Conservation (phyloP, 2,797 vertebrate genomes). For the Gila robusta region DNA sequence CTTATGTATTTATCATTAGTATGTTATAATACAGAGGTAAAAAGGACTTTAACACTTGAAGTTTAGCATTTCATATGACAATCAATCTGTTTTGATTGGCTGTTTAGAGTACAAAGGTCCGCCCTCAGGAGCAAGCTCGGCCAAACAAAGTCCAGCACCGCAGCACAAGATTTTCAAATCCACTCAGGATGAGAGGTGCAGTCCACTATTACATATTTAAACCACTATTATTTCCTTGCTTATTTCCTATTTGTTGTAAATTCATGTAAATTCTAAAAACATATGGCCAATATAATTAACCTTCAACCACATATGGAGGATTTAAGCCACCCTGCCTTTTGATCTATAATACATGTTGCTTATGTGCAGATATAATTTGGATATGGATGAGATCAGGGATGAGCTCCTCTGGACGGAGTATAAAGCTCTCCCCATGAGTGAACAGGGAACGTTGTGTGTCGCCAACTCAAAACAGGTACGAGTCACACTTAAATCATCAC, state of each 20-base stretch:
- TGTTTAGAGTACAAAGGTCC: slow-evolving; percentile 91
- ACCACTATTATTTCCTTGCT: background rate
- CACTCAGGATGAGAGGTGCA: slow-evolving; percentile 85
- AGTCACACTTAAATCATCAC: background rate
- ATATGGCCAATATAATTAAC: background rate
- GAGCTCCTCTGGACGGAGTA: slow-evolving; percentile 85
- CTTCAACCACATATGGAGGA: background rate
- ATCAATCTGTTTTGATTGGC: slow-evolving; percentile 34
- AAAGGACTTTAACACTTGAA: background rate
- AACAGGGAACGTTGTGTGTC: slow-evolving; percentile 77
- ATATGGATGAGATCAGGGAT: slow-evolving; percentile 84
- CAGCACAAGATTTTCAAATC: slow-evolving; percentile 86
- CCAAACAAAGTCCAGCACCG: slow-evolving; percentile 92
- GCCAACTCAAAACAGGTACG: slow-evolving; percentile 82
- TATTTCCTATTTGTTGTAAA: background rate
- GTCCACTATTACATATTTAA: background rate
- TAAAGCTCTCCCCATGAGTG: slow-evolving; percentile 79
- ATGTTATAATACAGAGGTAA: background rate
- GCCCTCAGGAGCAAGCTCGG: slow-evolving; percentile 92
- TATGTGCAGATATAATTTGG: slow-evolving; percentile 76
- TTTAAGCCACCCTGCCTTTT: background rate
- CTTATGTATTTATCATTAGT: background rate
- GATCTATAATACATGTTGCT: slow-evolving; percentile 9
- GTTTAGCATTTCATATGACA: background rate
- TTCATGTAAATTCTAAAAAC: background rate